Evolutionary conservation across 2,797 vertebrate species (phyloP).

Genomic region (Ceyx erithaca): DNA sequence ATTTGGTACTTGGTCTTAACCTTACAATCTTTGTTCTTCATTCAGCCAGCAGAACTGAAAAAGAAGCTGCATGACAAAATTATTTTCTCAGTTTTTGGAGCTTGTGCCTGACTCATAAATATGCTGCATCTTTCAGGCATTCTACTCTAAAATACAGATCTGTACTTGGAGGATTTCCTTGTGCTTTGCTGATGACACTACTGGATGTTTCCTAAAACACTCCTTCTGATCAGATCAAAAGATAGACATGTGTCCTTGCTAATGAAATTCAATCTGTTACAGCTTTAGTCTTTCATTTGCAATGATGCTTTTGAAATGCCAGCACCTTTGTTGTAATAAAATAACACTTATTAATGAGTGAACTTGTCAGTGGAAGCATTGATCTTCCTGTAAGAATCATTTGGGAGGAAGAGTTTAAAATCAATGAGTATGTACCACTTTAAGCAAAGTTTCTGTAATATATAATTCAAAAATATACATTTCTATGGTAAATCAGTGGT

Average conservation of each 20-base stretch:
- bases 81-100: slow-evolving; percentile 21
- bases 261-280: background rate
- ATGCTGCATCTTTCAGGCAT: background rate
- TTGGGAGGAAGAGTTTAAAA: background rate
- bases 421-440: background rate
- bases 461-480: background rate
- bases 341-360: background rate
- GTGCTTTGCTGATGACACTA: background rate
- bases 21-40: background rate
- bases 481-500: background rate
- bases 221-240: background rate
- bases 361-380: background rate
- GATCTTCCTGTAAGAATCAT: background rate
- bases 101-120: background rate
- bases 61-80: background rate
- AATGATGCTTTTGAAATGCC: background rate
- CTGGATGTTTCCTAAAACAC: background rate
- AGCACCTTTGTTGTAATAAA: background rate
- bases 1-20: background rate
- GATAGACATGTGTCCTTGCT: background rate
- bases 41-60: slow-evolving; percentile 8
- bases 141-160: slow-evolving; percentile 2
- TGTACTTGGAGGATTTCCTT: slow-evolving; percentile 6
- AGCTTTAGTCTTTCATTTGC: background rate
- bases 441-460: background rate